Evolutionary conservation across 2,888 invertebrate species (phyloP).

Genomic region (Caenorhabditis macrosperma): DNA sequence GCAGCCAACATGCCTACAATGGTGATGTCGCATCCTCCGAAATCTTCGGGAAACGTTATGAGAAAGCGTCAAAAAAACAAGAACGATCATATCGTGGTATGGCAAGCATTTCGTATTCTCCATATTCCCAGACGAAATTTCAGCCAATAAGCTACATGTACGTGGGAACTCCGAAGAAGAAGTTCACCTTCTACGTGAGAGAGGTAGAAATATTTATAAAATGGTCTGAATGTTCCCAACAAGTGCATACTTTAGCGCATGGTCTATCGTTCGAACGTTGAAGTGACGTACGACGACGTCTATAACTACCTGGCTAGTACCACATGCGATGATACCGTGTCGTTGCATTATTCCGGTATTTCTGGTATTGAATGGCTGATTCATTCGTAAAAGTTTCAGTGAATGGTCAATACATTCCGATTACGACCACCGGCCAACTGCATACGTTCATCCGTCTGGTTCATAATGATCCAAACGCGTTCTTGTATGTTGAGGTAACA

Average conservation of each 20-base stretch:
- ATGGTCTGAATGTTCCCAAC: background rate
- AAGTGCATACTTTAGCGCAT: conserved; percentile 24
- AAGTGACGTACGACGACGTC: conserved; percentile 50
- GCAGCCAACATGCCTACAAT: conserved; percentile 51
- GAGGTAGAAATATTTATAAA: conserved; percentile 24
- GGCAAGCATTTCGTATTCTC: background rate
- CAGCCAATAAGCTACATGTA: conserved; percentile 48
- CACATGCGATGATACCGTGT: conserved; percentile 26
- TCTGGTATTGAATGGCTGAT: background rate
- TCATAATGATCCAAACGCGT: conserved; percentile 32
- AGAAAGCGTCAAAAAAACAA: conserved; percentile 8
- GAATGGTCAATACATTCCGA: conserved; percentile 36
- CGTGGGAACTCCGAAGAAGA: conserved; percentile 37
- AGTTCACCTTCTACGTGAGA: conserved; percentile 44
- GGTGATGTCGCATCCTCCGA: conserved; percentile 57
- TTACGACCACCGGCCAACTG: conserved; percentile 57
- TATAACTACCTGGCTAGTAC: conserved; percentile 24
- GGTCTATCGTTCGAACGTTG: conserved; percentile 48
- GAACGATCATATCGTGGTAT: background rate
- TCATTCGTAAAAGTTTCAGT: conserved; percentile 3
- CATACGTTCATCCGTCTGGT: conserved; percentile 51
- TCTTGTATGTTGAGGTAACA: conserved; percentile 52
- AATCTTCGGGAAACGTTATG: conserved; percentile 1
- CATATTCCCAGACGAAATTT: background rate
- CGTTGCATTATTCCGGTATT: conserved; percentile 52